Conservation (phyloP, 1,140 invertebrate genomes). For the Drosophila virilis region DNA sequence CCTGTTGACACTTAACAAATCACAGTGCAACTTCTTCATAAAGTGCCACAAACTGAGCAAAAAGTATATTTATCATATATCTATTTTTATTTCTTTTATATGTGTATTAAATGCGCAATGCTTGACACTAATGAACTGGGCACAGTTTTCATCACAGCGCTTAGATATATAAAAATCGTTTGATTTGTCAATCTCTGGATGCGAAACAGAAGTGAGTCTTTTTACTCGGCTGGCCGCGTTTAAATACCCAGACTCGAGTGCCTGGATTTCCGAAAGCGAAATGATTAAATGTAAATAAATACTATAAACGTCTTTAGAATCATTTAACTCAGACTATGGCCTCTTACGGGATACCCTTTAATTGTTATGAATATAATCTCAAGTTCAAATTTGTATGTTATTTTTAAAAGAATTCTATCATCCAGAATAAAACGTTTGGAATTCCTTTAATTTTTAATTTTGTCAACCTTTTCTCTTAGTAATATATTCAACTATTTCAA, state of each 20-base stretch:
- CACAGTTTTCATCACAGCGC: not conserved
- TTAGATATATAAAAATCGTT: constrained; percentile 33
- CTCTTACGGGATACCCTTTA: not conserved
- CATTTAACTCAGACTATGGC: not conserved
- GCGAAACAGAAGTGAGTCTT: constrained; percentile 62
- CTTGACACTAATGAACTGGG: constrained; percentile 35
- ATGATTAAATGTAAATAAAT: constrained; percentile 42
- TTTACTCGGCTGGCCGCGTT: constrained; percentile 33
- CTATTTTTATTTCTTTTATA: not conserved
- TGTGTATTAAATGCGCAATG: constrained; percentile 20
- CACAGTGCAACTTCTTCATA: not conserved
- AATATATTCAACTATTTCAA: too few relatives aligned
- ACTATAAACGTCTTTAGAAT: not conserved
- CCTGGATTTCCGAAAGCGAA: constrained; percentile 12
- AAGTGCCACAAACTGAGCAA: constrained; percentile 4
- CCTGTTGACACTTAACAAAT: not conserved
- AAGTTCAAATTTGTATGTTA: too few relatives aligned
- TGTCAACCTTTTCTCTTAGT: too few relatives aligned
- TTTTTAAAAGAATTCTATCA: too few relatives aligned
- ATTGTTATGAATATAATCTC: not conserved
- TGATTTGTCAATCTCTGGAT: constrained; percentile 42
- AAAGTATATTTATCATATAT: not conserved
- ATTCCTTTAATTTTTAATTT: too few relatives aligned
- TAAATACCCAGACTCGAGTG: constrained; percentile 25
- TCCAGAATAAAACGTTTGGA: too few relatives aligned